phyloP scores from a whole-genome alignment of 2,888 invertebrate genomes.

The Tetanocera ferruginea region DNA sequence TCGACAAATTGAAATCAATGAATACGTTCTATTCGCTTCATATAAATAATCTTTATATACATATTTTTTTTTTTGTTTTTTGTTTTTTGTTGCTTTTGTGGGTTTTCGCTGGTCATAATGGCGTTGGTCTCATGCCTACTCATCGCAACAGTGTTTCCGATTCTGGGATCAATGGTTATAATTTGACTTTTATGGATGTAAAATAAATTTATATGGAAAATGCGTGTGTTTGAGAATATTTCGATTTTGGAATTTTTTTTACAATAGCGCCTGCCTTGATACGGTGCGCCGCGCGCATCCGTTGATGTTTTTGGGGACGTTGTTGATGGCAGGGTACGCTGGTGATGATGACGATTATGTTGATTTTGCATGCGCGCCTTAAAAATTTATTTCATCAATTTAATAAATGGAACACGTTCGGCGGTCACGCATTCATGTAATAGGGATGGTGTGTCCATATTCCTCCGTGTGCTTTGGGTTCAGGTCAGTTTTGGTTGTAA shows the following conservation, averaged over 20 bases:
- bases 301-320: not conserved
- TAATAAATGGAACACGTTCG: conserved; percentile 46
- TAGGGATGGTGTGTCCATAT: not conserved
- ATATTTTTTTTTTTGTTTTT: not conserved
- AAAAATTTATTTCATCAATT: conserved; percentile 46
- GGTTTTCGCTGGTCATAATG: not conserved
- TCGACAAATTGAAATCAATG: conserved; percentile 38
- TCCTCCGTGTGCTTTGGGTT: not conserved
- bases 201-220: conserved; percentile 37
- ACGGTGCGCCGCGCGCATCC: not conserved
- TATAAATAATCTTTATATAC: not conserved
- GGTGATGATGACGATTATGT: conserved; percentile 9
- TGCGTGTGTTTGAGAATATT: not conserved
- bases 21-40: conserved; percentile 5
- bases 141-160: conserved; percentile 13
- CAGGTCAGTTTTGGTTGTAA: not conserved
- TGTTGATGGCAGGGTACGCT: not conserved
- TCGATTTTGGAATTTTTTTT: conserved; percentile 1
- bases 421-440: conserved; percentile 42
- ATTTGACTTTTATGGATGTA: conserved; percentile 32
- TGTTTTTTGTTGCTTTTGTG: not conserved
- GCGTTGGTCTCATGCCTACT: not conserved
- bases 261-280: no score
- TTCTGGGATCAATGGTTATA: conserved; percentile 30
- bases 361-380: conserved; percentile 30